Conservation (phyloP, 2,113 vertebrate genomes). For the Epinephelus fuscoguttatus region DNA sequence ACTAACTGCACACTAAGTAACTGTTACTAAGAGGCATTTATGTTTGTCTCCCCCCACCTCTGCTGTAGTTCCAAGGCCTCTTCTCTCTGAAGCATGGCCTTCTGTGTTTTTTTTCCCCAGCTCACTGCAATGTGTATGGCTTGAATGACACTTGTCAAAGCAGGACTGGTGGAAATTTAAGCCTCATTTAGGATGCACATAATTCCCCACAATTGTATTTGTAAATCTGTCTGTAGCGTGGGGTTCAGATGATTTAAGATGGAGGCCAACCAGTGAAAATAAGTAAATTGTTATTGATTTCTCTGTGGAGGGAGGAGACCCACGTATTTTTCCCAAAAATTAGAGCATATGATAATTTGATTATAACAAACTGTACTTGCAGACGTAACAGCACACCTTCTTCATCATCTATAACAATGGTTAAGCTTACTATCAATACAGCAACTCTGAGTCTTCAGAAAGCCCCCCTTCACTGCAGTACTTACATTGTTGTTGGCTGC, state of each 20-base stretch:
- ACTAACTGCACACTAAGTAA: no score
- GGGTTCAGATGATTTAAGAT: not conserved
- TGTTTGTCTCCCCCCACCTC: constrained; percentile 7
- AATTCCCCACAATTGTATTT: not conserved
- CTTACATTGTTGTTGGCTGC: not conserved
- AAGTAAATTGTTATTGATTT: not conserved
- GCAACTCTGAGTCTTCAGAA: not conserved
- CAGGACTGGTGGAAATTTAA: not conserved
- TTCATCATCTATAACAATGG: not conserved
- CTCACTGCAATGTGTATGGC: not conserved
- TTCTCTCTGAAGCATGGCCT: constrained; percentile 12
- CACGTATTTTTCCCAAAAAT: not conserved
- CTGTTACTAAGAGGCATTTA: constrained; percentile 16
- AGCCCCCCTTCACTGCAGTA: not conserved
- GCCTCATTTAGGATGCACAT: not conserved
- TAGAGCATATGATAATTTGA: not conserved
- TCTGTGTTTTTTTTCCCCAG: not conserved
- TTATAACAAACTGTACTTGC: not conserved
- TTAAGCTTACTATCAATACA: not conserved
- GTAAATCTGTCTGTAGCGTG: not conserved
- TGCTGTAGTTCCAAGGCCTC: constrained; percentile 14
- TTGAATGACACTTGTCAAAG: constrained; percentile 19
- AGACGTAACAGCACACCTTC: not conserved
- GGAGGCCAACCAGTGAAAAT: not conserved
- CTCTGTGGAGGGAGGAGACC: not conserved